Evolutionary conservation across 2,888 invertebrate species (phyloP), one percentile per base, ranked within the genome.

Genomic region (Hypercompe scribonia): DNA sequence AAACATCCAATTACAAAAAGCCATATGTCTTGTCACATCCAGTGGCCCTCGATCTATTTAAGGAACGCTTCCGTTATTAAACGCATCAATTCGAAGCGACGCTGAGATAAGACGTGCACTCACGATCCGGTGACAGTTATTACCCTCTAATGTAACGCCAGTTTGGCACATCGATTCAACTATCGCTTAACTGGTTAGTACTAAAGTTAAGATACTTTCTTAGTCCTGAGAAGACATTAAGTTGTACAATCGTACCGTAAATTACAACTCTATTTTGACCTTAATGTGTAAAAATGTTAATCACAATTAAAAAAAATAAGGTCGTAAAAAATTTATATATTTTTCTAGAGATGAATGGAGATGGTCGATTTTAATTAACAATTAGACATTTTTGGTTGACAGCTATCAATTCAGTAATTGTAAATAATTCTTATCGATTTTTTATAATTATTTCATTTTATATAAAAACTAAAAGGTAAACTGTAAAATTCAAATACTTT

Each of bases 1-100:
- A 68, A 54, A 34, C 1, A 68, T 28, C 75, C 65, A 74, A 78
- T 78, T 77, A 81, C 74, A 68, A 36, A 54, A 70, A 50, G 31
- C 70, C 63, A 73, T 70, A 63, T 61, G 65, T 69, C 71, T 73
- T 78, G 78, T 65, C 87, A 64, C 74, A 86, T 91, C 90, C 74
- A 91, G 89, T 76, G n/a, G 46, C 70, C 74, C 31, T 83, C 80
- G 69, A 74, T 89, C 87, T 78, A 77, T 79, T 83, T 83, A 80
- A 84, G 87, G 89, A 91, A 81, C 89, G 90, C 88, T 91, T 89
- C 90, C 92, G 90, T 92, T 93, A 93, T 93, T 92, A 92, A 93
- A 92, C 91, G 90, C 93, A 93, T 93, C 92, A 93, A 91, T 93
- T 92, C 87, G 90, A 89, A 85, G 86, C 88, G 87, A 87, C 90